Evolutionary conservation across 2,888 invertebrate species (phyloP).

Genomic region (Drosophila algonquin): DNA sequence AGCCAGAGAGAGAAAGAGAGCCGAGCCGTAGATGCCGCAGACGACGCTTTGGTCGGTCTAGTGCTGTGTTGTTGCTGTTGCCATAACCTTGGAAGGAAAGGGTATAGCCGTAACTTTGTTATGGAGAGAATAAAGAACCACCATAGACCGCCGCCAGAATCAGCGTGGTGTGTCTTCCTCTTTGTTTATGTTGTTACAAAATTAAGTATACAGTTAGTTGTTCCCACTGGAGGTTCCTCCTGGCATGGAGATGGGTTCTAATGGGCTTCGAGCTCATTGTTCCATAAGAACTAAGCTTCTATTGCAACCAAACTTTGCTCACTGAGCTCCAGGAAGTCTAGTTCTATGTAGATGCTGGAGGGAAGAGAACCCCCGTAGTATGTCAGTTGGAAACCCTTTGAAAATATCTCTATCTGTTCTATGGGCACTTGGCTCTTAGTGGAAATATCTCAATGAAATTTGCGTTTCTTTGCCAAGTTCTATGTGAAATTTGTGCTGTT

Average conservation of each 20-base stretch:
- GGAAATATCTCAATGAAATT: too few relatives aligned
- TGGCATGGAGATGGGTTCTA: not conserved
- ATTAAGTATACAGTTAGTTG: not conserved
- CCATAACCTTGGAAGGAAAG: slow-evolving; percentile 53
- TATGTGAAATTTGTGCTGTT: too few relatives aligned
- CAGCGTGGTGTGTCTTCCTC: not conserved
- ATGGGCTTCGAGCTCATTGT: not conserved
- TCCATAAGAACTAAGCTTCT: not conserved
- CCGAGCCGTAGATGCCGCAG: slow-evolving; percentile 24
- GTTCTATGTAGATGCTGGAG: too few relatives aligned
- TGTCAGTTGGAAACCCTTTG: too few relatives aligned
- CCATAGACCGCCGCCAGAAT: not conserved
- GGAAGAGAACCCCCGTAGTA: too few relatives aligned
- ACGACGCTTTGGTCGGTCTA: slow-evolving; percentile 41
- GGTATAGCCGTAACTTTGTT: slow-evolving; percentile 42
- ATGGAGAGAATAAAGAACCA: slow-evolving; percentile 7
- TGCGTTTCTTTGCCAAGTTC: too few relatives aligned
- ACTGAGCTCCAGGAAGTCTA: too few relatives aligned
- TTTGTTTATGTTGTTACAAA: not conserved
- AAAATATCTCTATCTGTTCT: too few relatives aligned
- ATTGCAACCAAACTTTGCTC: not conserved
- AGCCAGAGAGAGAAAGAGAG: slow-evolving; percentile 8
- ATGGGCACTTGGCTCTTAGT: too few relatives aligned
- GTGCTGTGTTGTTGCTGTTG: slow-evolving; percentile 45
- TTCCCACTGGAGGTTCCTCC: not conserved